A percentile compares a stretch with the other conserved stretches of the same genome.
These are phyloP conservation scores for Mycteria americana DNA, from an alignment of 2,797 vertebrate species.

Conservation along the genomic window DNA sequence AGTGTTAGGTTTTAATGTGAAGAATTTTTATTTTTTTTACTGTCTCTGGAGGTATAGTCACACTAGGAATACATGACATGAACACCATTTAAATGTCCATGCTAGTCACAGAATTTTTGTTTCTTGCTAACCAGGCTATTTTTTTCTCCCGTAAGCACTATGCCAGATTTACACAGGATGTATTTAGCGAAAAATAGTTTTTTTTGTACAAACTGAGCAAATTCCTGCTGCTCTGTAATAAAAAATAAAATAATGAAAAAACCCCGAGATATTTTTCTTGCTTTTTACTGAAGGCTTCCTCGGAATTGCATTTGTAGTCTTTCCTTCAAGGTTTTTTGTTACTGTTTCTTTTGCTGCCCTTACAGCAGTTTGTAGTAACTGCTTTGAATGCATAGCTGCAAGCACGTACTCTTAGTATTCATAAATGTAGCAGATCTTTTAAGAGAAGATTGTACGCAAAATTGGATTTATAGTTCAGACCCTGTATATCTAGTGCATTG, in stretches of 20 bases:
- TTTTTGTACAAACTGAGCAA: neutral
- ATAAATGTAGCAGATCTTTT: neutral
- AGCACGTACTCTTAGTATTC: neutral
- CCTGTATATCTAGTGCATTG: neutral
- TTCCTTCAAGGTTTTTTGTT: neutral
- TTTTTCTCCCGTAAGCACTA: neutral
- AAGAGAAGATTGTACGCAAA: neutral
- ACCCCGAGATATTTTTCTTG: rapidly evolving
- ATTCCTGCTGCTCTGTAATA: neutral
- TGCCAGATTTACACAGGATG: neutral
- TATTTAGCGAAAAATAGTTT: neutral
- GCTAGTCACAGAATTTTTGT: neutral
- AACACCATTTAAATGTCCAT: neutral
- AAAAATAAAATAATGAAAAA: neutral
- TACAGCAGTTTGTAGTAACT: neutral
- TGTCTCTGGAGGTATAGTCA: neutral
- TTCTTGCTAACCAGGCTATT: neutral
- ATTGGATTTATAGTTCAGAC: neutral
- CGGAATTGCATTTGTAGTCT: neutral
- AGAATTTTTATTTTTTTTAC: neutral
- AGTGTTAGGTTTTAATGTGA: neutral
- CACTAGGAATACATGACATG: neutral
- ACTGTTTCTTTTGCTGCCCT: neutral
- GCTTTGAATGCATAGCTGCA: neutral
- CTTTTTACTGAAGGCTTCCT: neutral